Base-by-base conservation (phyloP, 2,888 invertebrate genomes). In the Mimachlamys varia region DNA sequence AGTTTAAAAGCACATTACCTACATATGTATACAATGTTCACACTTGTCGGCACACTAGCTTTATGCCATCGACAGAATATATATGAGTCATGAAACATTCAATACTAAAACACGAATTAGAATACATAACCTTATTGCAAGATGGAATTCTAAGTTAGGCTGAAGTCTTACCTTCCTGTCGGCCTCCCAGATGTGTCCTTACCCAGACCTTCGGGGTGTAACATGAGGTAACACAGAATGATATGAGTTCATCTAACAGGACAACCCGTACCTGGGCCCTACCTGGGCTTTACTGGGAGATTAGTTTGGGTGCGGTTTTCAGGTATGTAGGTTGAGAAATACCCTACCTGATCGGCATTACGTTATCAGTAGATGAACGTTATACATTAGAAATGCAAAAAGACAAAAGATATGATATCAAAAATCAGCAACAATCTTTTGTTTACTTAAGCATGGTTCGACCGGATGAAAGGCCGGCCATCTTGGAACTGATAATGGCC, bases 401-500 rank as follows among this genome's bases (percentile, higher is more conserved):
- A 76, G 76, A 76, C 76, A 76, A 76, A 76, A 76, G 76, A 15
- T 33, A 76, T 76, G 33, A 33, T 76, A 76, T 5, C 76, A 33
- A 76, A 19, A 76, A 76, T 76, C 76, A 10, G 33, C 27, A 33
- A 27, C 33, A 33, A 76, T 76, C 76, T 76, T 76, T 76, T 12
- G 76, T 76, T 76, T 76, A 33, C 33, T 76, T 76, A 27, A 76
- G 76, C 7, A 13, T 1, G 7, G 76, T 27, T 33, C 33, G 27
- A 27, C 27, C 19, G 10, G 33, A 33, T 76, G 76, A 76, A 76
- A 27, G 76, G 27, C 76, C 27, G 13, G 76, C 33, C 76, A 76
- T 76, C 27, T 33, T 76, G 76, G 27, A 76, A 76, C 76, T 76
- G 76, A 76, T 76, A 76, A 76, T 76, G 76, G 12, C 76, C 76